A percentile compares a stretch with the other conserved stretches of the same genome.
These are phyloP conservation scores for Adelges cooleyi DNA, from an alignment of 1,140 invertebrate species.

Conservation along the genomic window DNA sequence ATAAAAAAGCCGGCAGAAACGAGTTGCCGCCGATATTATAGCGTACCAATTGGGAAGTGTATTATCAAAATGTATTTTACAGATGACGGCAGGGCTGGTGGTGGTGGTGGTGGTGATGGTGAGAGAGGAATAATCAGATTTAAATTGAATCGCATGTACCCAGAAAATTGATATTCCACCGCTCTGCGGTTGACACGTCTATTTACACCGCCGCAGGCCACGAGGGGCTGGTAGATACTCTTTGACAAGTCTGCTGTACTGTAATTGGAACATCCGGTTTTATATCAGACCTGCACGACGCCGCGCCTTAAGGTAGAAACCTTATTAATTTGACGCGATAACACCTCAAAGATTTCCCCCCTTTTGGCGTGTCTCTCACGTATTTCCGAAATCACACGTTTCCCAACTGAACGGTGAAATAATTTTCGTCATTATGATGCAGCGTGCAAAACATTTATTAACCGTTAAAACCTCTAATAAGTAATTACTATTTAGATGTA, in stretches of 20 bases:
- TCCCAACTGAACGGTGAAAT: background rate
- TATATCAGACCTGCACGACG: background rate
- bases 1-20: background rate
- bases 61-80: slow-evolving; percentile 19
- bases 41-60: background rate
- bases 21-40: background rate
- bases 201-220: background rate
- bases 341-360: slow-evolving; percentile 13
- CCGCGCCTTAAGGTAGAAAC: slow-evolving; percentile 2
- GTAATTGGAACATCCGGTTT: slow-evolving; percentile 20
- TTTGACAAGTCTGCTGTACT: slow-evolving; percentile 27
- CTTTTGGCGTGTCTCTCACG: background rate
- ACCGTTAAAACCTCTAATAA: too few relatives aligned
- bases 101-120: background rate
- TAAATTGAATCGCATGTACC: slow-evolving; percentile 28
- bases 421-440: too few relatives aligned
- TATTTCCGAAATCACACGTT: background rate
- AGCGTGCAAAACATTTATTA: too few relatives aligned
- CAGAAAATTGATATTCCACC: slow-evolving; percentile 27
- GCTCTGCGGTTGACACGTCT: slow-evolving; percentile 25
- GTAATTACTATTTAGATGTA: too few relatives aligned
- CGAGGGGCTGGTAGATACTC: slow-evolving; percentile 9
- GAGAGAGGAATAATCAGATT: slow-evolving; percentile 16
- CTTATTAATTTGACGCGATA: slow-evolving; percentile 21
- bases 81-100: background rate